Conservation (phyloP, 2,113 vertebrate genomes). For the Sprattus sprattus region DNA sequence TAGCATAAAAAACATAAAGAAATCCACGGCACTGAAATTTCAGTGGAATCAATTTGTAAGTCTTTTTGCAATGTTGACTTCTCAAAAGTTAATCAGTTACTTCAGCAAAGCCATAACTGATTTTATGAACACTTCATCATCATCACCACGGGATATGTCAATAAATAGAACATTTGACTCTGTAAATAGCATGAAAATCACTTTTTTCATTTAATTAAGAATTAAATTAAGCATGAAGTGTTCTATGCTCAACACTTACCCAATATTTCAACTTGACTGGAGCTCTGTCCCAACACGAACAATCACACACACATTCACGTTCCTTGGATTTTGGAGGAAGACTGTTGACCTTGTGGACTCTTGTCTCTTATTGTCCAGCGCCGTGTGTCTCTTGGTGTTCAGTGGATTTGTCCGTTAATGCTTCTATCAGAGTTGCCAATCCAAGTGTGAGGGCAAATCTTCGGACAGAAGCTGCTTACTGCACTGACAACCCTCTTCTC, state of each 20-base stretch:
- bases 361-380: background rate
- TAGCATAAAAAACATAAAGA: background rate
- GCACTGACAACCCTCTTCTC: conserved; percentile 20
- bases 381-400: background rate
- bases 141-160: background rate
- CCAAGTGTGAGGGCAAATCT: background rate
- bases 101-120: background rate
- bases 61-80: background rate
- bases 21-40: background rate
- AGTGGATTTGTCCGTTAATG: background rate
- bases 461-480: background rate
- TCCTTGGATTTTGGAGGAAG: background rate
- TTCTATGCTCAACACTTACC: conserved; percentile 10
- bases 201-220: background rate
- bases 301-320: conserved; percentile 19
- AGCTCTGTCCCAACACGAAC: background rate
- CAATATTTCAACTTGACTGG: conserved; percentile 32
- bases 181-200: background rate
- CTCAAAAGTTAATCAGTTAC: background rate
- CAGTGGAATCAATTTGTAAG: background rate
- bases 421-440: background rate
- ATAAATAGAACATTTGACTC: background rate
- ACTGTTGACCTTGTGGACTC: background rate
- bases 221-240: conserved; percentile 12
- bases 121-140: background rate